These are phyloP conservation scores for Erinaceus europaeus DNA, from an alignment of 2,113 vertebrate genomes.

Conservation along the genomic window DNA sequence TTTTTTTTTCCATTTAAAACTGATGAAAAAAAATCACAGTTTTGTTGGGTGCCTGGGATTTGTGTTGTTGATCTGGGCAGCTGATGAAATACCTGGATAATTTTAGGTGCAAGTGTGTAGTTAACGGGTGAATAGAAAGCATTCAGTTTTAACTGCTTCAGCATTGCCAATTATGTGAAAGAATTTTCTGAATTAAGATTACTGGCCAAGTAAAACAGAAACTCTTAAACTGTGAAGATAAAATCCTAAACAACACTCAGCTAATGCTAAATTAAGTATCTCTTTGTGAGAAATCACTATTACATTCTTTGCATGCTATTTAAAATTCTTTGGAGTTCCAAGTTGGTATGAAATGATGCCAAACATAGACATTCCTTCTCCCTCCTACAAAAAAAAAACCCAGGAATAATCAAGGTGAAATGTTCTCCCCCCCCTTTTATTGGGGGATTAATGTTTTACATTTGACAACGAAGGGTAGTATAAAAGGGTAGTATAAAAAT, in stretches of 20 bases:
- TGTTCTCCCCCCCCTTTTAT: too few species aligned
- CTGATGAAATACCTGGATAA: constrained; percentile 43
- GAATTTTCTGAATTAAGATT: constrained; percentile 42
- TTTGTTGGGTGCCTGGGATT: constrained; percentile 3
- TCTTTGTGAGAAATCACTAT: constrained; percentile 50
- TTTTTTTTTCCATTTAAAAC: constrained; percentile 26
- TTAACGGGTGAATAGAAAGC: neutral
- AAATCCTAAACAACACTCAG: constrained; percentile 49
- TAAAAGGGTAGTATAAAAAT: too few species aligned
- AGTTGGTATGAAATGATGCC: neutral
- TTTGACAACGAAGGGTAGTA: too few species aligned
- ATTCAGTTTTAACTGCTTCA: neutral
- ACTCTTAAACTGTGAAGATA: constrained; percentile 36
- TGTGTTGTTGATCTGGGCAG: neutral
- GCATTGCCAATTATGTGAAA: neutral
- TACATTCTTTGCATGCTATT: constrained; percentile 28
- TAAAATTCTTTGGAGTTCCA: constrained; percentile 45
- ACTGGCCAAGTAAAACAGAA: constrained; percentile 47
- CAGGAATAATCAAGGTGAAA: too few species aligned
- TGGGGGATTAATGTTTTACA: too few species aligned
- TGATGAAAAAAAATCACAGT: constrained; percentile 2
- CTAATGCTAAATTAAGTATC: constrained; percentile 49
- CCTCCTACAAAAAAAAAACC: neutral
- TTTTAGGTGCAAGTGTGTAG: constrained; percentile 44
- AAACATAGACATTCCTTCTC: constrained; percentile 8